Evolutionary conservation across 2,888 invertebrate species (phyloP).

Genomic region (Oscheius onirici): DNA sequence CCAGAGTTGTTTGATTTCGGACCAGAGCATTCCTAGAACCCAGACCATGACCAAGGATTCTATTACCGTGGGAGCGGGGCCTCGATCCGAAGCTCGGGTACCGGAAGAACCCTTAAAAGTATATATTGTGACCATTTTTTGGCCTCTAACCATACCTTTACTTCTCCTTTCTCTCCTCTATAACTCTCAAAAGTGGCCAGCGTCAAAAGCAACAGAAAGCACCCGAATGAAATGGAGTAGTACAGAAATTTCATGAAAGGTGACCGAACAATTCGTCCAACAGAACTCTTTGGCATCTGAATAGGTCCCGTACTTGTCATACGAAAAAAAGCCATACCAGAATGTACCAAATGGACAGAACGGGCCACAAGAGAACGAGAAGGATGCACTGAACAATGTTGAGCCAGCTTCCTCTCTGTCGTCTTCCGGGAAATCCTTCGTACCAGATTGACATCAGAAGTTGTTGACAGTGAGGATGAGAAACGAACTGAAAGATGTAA

Average conservation of each 20-base stretch:
- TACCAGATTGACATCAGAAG: constrained; percentile 76
- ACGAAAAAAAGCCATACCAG: constrained; percentile 42
- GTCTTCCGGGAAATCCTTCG: constrained; percentile 75
- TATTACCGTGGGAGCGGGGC: constrained; percentile 75
- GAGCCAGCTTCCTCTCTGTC: constrained; percentile 51
- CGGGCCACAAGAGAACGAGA: constrained; percentile 75
- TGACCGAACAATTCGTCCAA: constrained; percentile 75
- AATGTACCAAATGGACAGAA: constrained; percentile 71
- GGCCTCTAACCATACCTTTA: constrained; percentile 21
- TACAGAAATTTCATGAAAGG: constrained; percentile 77
- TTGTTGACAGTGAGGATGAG: constrained; percentile 77
- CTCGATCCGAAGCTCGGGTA: constrained; percentile 71
- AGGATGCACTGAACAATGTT: constrained; percentile 74
- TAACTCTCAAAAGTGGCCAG: constrained; percentile 72
- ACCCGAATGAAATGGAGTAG: constrained; percentile 76
- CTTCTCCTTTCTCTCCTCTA: constrained; percentile 60
- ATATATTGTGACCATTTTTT: neutral
- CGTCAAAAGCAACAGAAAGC: constrained; percentile 75
- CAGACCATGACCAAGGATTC: constrained; percentile 76
- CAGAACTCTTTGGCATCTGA: constrained; percentile 73
- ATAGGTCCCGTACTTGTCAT: constrained; percentile 5
- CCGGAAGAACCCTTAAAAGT: constrained; percentile 37
- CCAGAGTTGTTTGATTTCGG: constrained; percentile 77
- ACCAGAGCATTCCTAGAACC: constrained; percentile 76
- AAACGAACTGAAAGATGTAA: constrained; percentile 74